phyloP scores from a whole-genome alignment of 2,797 vertebrate species.

The Peromyscus melanophrys region DNA sequence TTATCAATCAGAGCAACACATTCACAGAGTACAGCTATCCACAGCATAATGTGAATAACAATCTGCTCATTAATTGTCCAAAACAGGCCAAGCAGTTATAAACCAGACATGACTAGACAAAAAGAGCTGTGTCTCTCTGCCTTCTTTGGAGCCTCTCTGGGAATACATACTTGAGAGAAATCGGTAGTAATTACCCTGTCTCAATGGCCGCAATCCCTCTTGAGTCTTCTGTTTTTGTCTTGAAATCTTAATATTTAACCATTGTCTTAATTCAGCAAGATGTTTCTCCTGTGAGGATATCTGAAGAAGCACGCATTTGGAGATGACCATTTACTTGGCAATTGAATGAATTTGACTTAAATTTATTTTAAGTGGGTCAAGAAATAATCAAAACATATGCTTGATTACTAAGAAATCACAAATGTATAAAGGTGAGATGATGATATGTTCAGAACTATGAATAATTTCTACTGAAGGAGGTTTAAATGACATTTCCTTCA shows the following conservation, averaged over 20 bases:
- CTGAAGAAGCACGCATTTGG: not conserved
- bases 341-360: slow-evolving; percentile 15
- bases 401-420: slow-evolving; percentile 41
- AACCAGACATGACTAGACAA: not conserved
- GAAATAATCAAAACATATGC: not conserved
- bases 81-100: not conserved
- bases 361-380: slow-evolving; percentile 48
- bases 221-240: not conserved
- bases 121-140: not conserved
- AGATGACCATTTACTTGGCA: not conserved
- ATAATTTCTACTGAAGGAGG: not conserved
- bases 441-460: not conserved
- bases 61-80: not conserved
- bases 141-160: not conserved
- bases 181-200: not conserved
- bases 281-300: not conserved
- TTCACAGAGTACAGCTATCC: no score
- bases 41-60: not conserved
- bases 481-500: not conserved
- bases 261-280: slow-evolving; percentile 41
- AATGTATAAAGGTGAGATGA: not conserved
- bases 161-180: slow-evolving; percentile 23
- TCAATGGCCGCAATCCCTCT: not conserved
- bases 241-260: slow-evolving; percentile 13
- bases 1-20: no score